Evolutionary conservation across 2,113 vertebrate species (phyloP), one percentile per base, ranked within the genome.

Genomic region (Thamnophis sirtalis): DNA sequence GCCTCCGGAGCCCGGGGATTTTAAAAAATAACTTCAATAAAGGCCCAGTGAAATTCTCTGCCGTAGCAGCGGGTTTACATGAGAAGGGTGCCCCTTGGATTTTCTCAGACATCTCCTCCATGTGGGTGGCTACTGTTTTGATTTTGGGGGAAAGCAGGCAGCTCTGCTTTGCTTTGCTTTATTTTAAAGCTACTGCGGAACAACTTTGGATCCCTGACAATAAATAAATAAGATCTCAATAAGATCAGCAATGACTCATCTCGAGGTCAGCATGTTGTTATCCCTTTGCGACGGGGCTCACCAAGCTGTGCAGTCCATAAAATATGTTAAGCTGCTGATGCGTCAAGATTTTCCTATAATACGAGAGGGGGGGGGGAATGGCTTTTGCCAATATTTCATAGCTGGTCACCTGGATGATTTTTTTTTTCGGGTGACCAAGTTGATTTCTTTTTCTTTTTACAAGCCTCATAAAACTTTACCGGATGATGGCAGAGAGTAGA

Each of bases 291-390:
- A 60, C 3, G 26, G 24, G 48, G 60, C 9, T 89, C 50, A 51
- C 43, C 89, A 28, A 80, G n/a, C 9, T 10, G 24, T 24, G 48
- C 48, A 50, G 19, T 0, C n/a, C 50, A 33, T 15, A 24, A 53
- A 80, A 33, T 80, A 53, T 5, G 5, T 68, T 68, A 22, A 38
- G 10, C 60, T 10, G 51, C 9, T 43, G 38, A 28, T 15, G 8
- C 33, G 19, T 51, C 51, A 5, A 43, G 3, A 10, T 33, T 48
- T 84, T 43, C 89, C 51, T 19, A 33, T 15, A 55, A 9, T 9
- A 48, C 33, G 38, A 28, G 7, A 0, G n/a, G 3, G 3, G 0
- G 3, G 13, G 43, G 33, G n/a, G n/a, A 54, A n/a, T 0, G 9
- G 51, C 21, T 55, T 90, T 90, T 38, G 60, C 11, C 10, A 80